Base-by-base conservation (phyloP, 1,140 invertebrate species). In the Zaprionus inermis region DNA sequence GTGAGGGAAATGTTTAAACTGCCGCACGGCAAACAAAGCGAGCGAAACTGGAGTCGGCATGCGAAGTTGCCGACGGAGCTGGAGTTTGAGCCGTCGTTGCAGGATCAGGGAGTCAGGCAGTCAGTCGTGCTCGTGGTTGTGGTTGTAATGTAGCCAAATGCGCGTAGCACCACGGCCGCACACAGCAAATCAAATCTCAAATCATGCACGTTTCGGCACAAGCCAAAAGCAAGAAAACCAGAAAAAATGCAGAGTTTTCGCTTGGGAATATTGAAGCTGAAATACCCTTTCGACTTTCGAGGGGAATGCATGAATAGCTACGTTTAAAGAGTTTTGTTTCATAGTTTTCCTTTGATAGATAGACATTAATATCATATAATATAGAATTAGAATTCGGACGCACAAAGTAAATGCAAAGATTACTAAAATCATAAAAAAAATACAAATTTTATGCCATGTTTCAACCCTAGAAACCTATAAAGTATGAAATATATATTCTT, bases 111-210 rank as follows among this genome's bases (percentile, higher is more conserved):
- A 49, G 7, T 30, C 34, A 44, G n/a, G 32, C 24, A 9, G n/a
- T 20, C 41, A 9, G 61, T 20, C 4, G 24, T 24, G 54, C 22
- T 28, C 46, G 28, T 58, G 38, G 38, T 44, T 16, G 71, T 77
- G 83, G 78, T 54, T 82, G 76, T 88, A 86, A 88, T 89, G 84
- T 83, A 78, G 83, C 80, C 83, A 67, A 78, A 75, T 54, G 51
- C 66, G 57, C 61, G 65, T 61, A 63, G 38, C 67, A 52, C 72
- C 72, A 20, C 70, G 63, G 75, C 52, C 57, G 52, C 63, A 59
- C 63, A 59, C 67, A 76, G 65, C 76, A 86, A 88, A 88, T 88
- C 83, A 89, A 83, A 88, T 88, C 84, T 88, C 83, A 89, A 89
- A 88, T 88, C 84, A 88, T 88, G 83, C 80, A 89, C 83, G 80